phyloP scores from a whole-genome alignment of 2,797 vertebrate species.

The Alcedo atthis region DNA sequence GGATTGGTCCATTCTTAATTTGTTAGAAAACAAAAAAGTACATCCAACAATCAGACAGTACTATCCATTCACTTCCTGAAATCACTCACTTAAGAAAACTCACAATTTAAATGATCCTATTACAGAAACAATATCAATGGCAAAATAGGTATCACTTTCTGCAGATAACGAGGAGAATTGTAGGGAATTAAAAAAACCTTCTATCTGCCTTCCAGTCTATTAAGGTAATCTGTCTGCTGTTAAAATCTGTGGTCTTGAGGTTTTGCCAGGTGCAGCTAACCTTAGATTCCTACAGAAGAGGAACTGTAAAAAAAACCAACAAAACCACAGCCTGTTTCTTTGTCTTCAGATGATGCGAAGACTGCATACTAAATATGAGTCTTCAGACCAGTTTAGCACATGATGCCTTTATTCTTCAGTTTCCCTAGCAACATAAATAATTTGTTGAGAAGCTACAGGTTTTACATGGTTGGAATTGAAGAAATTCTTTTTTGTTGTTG shows the following conservation, averaged over 20 bases:
- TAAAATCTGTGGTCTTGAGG: background rate
- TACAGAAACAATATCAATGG: background rate
- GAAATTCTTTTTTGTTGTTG: background rate
- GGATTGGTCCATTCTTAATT: slow-evolving; percentile 82
- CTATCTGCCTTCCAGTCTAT: background rate
- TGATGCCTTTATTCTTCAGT: background rate
- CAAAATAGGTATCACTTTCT: background rate
- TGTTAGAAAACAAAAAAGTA: background rate
- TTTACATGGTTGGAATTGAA: background rate
- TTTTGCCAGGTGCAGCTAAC: background rate
- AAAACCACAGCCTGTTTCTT: background rate
- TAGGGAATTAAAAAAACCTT: background rate
- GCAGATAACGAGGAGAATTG: background rate
- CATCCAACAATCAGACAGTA: background rate
- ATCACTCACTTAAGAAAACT: background rate
- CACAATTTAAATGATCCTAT: background rate
- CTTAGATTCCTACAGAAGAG: background rate
- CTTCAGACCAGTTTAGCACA: background rate
- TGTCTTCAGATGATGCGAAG: background rate
- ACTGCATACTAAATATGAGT: background rate
- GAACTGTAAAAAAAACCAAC: background rate
- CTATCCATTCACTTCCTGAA: background rate
- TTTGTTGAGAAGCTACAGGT: background rate
- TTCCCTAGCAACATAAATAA: background rate
- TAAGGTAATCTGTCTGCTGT: background rate